Evolutionary conservation across 2,797 vertebrate genomes (phyloP), one percentile per base, ranked within the genome.

Genomic region (Diplodus puntazzo): DNA sequence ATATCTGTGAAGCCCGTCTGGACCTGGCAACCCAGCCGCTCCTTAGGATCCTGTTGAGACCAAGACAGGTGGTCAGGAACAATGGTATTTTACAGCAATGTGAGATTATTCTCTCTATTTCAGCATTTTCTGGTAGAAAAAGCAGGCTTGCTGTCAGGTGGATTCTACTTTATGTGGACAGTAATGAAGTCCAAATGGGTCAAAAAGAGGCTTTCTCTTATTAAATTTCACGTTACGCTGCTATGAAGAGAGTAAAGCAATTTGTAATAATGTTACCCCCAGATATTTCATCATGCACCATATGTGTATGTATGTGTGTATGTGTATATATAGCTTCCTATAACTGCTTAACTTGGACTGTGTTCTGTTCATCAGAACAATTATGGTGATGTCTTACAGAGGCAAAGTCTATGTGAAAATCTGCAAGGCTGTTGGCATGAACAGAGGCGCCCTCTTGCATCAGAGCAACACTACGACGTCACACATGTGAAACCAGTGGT

Each of bases 1-100:
- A 99, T 98, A 87, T 99, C 98, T 5, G 96, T 96, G 92, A 98
- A 99, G 80, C 98, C 98, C 0, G 96, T 97, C 93, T 99, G 96
- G 1, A 95, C 96, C 91, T 98, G 97, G 91, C 98, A 99, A 30
- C 98, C 98, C 71, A 99, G 96, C 88, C 98, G 95, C 91, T 99
- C 98, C 94, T 99, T 99, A 66, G 98, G 98, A 92, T 99, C 98
- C 98, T 99, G 92, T 75, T 17, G 86, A 77, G 80, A 89, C 80
- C 23, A 89, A 87, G 50, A 81, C 60, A 89, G 58, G 23, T 21
- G 45, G 21, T 88, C 49, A 91, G 73, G n/a, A 69, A 77, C n/a
- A 30, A 59, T 3, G 46, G 23, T 2, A 69, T 63, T 63, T 60
- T 48, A 61, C 43, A 45, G 34, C 27, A 69, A 23, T 21, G 34